phyloP scores from a whole-genome alignment of 2,888 invertebrate species.

The Aleiodes alternator region DNA sequence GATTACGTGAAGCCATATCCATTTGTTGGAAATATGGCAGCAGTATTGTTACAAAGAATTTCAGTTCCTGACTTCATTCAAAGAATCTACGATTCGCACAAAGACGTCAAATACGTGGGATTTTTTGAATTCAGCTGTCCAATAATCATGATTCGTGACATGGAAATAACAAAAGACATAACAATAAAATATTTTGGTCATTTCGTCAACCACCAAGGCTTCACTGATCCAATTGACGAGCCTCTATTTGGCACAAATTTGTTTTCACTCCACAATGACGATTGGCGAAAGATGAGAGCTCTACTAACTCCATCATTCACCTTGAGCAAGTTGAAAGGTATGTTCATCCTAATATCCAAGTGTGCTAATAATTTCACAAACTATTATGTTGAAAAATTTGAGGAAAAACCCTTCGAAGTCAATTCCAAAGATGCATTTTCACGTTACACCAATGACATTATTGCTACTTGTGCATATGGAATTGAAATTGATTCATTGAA shows the following conservation, averaged over 20 bases:
- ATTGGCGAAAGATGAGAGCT: constrained; percentile 47
- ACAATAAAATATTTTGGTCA: constrained; percentile 57
- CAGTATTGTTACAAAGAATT: constrained; percentile 29
- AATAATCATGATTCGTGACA: constrained; percentile 63
- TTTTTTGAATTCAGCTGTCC: constrained; percentile 50
- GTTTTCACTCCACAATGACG: constrained; percentile 45
- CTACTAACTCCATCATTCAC: constrained; percentile 52
- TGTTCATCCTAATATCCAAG: constrained; percentile 52
- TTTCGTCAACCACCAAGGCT: constrained; percentile 47
- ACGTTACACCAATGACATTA: constrained; percentile 60
- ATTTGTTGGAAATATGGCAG: constrained; percentile 53
- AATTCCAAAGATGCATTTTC: constrained; percentile 61
- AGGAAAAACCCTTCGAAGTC: constrained; percentile 45
- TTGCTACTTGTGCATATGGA: constrained; percentile 61
- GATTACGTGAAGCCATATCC: constrained; percentile 51
- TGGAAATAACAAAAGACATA: constrained; percentile 65
- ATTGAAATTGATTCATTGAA: constrained; percentile 57
- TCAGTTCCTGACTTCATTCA: constrained; percentile 43
- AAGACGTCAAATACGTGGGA: constrained; percentile 53
- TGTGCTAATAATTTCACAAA: constrained; percentile 47
- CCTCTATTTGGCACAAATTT: constrained; percentile 50
- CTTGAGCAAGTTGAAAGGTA: constrained; percentile 52
- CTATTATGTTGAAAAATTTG: constrained; percentile 47
- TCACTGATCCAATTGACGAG: constrained; percentile 44
- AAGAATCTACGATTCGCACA: constrained; percentile 49